Percentiles rank a stretch among this genome's conserved stretches.
Conservation (phyloP, 2,888 invertebrate genomes). For the Watsonalla binaria region DNA sequence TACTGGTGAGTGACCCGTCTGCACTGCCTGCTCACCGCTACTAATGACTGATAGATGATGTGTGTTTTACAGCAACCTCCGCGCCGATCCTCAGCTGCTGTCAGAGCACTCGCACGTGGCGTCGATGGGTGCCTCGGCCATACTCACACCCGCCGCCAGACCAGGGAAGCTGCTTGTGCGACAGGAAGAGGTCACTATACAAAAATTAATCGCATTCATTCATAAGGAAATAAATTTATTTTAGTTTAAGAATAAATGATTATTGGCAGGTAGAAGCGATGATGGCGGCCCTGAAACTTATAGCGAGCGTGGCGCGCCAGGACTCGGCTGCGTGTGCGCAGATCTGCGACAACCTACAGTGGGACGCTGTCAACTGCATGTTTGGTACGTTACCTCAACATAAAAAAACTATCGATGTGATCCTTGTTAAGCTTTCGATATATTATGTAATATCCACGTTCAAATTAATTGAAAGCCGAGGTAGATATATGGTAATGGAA, state of each 20-base stretch:
- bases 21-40: slow-evolving; percentile 85
- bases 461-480: no score
- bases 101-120: slow-evolving; percentile 71
- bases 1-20: slow-evolving; percentile 74
- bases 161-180: slow-evolving; percentile 60
- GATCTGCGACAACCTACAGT: slow-evolving; percentile 92
- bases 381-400: slow-evolving; percentile 77
- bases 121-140: slow-evolving; percentile 67
- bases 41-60: not conserved
- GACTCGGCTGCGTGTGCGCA: slow-evolving; percentile 89
- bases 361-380: slow-evolving; percentile 89
- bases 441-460: no score
- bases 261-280: slow-evolving; percentile 84
- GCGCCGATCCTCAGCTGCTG: slow-evolving; percentile 83
- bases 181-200: slow-evolving; percentile 52
- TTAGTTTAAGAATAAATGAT: no score
- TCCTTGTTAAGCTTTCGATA: no score
- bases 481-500: no score
- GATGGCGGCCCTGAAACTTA: slow-evolving; percentile 87
- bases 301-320: slow-evolving; percentile 86
- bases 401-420: no score
- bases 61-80: slow-evolving; percentile 76
- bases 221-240: no score
- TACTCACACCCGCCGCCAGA: slow-evolving; percentile 50
- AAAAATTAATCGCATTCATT: no score